Evolutionary conservation across 1,140 invertebrate genomes (phyloP).

Genomic region (Pseudomyrmex sp.): DNA sequence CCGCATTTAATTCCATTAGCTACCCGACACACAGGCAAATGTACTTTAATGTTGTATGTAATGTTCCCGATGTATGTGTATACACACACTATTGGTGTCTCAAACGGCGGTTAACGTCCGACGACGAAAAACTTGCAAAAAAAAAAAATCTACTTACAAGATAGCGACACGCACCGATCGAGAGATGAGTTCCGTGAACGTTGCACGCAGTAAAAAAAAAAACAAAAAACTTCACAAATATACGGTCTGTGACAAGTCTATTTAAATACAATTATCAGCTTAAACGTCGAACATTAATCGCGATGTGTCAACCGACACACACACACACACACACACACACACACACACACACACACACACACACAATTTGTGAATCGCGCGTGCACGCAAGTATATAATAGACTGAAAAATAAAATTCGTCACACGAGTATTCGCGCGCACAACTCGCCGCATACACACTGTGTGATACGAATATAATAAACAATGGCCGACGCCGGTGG

Average conservation of each 20-base stretch:
- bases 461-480: constrained; percentile 70
- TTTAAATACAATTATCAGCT: constrained; percentile 20
- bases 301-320: background rate
- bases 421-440: constrained; percentile 48
- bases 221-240: background rate
- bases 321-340: background rate
- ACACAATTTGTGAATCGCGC: too few species aligned
- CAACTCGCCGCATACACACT: constrained; percentile 34
- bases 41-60: constrained; percentile 35
- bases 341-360: background rate
- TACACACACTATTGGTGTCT: constrained; percentile 25
- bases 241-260: constrained; percentile 3
- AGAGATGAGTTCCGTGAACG: background rate
- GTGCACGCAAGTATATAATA: constrained; percentile 19
- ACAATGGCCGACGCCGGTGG: constrained; percentile 69
- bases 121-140: background rate
- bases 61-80: constrained; percentile 33
- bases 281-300: background rate
- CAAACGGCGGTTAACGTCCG: background rate
- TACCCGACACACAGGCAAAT: constrained; percentile 49
- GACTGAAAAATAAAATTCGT: constrained; percentile 68
- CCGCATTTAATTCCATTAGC: constrained; percentile 71
- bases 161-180: background rate
- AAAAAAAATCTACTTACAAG: background rate
- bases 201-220: background rate